phyloP scores from a whole-genome alignment of 1,140 invertebrate genomes.

The Hylyphantes graminicola region DNA sequence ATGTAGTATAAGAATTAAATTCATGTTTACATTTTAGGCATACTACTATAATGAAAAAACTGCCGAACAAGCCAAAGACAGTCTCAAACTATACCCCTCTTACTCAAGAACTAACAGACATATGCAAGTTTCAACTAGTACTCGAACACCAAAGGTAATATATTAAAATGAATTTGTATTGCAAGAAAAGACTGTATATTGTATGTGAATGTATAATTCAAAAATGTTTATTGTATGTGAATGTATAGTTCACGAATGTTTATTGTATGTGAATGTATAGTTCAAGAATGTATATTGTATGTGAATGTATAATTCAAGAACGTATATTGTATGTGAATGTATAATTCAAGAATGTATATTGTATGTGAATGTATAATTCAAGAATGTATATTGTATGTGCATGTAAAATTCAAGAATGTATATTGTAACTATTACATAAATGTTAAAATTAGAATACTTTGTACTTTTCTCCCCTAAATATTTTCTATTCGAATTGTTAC shows the following conservation, averaged over 20 bases:
- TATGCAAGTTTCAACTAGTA: slow-evolving; percentile 88
- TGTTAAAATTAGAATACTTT: not conserved
- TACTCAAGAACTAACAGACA: slow-evolving; percentile 85
- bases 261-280: no score
- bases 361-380: no score
- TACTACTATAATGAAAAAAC: slow-evolving; percentile 73
- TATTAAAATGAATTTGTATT: no score
- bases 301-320: no score
- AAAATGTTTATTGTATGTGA: not conserved
- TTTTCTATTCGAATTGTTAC: slow-evolving; percentile 44
- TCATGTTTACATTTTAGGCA: slow-evolving; percentile 68
- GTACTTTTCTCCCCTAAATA: not conserved
- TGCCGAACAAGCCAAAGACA: slow-evolving; percentile 68
- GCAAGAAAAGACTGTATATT: not conserved
- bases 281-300: not conserved
- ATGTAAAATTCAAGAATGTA: no score
- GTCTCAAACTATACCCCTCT: slow-evolving; percentile 78
- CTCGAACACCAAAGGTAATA: slow-evolving; percentile 76
- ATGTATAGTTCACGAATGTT: no score
- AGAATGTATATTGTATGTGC: not conserved
- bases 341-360: not conserved
- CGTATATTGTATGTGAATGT: no score
- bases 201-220: no score
- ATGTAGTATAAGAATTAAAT: not conserved
- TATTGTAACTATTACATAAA: not conserved